Conservation (phyloP, 2,113 vertebrate species). For the Trogon melanurus region DNA sequence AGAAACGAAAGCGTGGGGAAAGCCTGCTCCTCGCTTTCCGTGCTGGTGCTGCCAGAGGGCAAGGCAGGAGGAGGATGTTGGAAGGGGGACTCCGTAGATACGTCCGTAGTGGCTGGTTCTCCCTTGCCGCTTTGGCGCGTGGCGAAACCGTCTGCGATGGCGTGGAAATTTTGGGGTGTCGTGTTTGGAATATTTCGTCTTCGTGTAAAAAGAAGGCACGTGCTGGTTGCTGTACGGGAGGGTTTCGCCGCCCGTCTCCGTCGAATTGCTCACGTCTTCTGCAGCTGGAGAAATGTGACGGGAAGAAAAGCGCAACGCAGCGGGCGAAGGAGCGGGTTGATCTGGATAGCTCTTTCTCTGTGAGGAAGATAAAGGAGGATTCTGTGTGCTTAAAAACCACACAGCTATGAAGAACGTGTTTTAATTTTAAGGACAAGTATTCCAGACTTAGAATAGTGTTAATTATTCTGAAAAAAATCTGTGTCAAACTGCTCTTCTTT, state of each 20-base stretch:
- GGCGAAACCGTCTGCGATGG: not conserved
- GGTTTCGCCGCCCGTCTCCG: not conserved
- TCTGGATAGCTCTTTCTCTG: not conserved
- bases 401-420: not conserved
- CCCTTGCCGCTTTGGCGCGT: accelerated
- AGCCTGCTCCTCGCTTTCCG: not conserved
- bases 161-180: not conserved
- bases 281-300: not conserved
- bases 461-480: not conserved
- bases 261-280: not conserved
- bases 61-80: not conserved
- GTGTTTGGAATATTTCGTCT: not conserved
- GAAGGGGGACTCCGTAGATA: not conserved
- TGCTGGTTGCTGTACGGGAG: not conserved
- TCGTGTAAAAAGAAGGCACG: not conserved
- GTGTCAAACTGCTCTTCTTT: not conserved
- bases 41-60: not conserved
- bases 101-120: not conserved
- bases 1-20: not conserved
- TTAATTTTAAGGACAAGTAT: not conserved
- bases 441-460: not conserved
- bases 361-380: not conserved
- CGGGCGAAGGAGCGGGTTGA: not conserved
- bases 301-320: not conserved
- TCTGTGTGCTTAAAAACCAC: not conserved